A percentile compares a stretch with the other conserved stretches of the same genome.
phyloP scores from a whole-genome alignment of 2,113 vertebrate genomes.

The Burhinus bistriatus region DNA sequence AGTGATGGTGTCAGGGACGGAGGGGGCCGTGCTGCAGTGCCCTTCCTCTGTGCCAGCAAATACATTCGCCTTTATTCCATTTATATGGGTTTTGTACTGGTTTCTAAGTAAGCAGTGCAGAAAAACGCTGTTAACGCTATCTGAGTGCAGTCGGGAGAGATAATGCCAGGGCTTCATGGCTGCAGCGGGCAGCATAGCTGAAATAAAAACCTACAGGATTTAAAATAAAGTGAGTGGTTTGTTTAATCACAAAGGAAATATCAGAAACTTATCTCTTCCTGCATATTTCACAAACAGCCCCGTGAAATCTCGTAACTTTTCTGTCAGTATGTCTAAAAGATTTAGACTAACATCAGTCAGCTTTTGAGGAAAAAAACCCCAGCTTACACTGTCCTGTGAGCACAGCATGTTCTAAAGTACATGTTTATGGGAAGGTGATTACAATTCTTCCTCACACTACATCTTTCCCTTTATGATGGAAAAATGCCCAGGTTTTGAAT shows the following conservation, averaged over 20 bases:
- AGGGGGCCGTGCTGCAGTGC: neutral
- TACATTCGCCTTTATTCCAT: fast-evolving
- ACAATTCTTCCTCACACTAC: fast-evolving
- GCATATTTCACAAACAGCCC: neutral
- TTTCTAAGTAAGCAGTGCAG: neutral
- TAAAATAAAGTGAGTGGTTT: neutral
- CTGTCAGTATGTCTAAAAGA: neutral
- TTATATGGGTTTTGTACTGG: neutral
- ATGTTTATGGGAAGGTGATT: neutral
- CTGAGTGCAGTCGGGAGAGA: neutral
- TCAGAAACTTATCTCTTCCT: neutral
- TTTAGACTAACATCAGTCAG: neutral
- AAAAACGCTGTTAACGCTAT: neutral
- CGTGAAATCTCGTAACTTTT: neutral
- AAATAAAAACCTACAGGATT: neutral
- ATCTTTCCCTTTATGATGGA: neutral
- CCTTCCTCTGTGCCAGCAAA: neutral
- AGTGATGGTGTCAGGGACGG: neutral
- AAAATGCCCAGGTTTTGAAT: neutral
- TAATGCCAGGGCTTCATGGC: no score
- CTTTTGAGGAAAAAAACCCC: neutral
- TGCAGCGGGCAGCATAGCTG: neutral
- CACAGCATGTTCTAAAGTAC: neutral
- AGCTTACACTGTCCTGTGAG: neutral
- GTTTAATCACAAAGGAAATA: neutral